A percentile compares a stretch with the other conserved stretches of the same genome.
Conservation (phyloP, 2,113 vertebrate species). For the pig (Sus scrofa) region T2T-Sscrofa CM000812.6:241878001-241878500, state of each 20-base stretch:
- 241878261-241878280: background rate
- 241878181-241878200: slow-evolving; percentile 1
- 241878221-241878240: slow-evolving; percentile 24
- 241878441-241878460: slow-evolving; percentile 5
- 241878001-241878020: slow-evolving; percentile 1
- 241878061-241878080: background rate
- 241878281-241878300: background rate
- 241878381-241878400: slow-evolving; percentile 1
- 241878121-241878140: background rate
- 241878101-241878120: background rate
- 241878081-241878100: background rate
- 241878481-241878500: background rate
- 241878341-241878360: background rate
- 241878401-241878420: background rate
- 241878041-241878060: background rate
- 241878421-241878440: background rate
- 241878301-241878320: background rate
- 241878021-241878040: background rate
- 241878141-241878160: background rate
- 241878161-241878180: background rate
- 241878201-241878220: background rate
- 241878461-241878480: background rate
- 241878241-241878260: background rate
- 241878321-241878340: background rate
- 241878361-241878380: background rate